Evolutionary conservation across 1,140 invertebrate species (phyloP).

Genomic region (Camponotus floridanus): DNA sequence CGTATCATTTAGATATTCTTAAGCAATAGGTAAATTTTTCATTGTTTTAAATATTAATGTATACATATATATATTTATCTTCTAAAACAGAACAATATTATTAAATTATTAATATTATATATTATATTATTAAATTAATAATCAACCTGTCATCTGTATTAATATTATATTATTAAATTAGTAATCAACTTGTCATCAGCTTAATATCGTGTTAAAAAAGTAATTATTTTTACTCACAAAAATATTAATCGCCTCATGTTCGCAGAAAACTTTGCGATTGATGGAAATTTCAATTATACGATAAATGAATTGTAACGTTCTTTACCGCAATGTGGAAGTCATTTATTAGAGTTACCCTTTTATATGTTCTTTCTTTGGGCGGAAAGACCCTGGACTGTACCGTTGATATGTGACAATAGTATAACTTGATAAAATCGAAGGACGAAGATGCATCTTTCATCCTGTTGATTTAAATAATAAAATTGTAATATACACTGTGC

Average conservation of each 20-base stretch:
- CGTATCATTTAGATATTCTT: no score
- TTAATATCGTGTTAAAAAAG: background rate
- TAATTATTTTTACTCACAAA: slow-evolving; percentile 33
- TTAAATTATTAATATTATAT: background rate
- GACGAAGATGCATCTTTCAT: background rate
- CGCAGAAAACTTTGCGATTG: background rate
- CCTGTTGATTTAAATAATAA: slow-evolving; percentile 2
- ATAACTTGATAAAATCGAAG: slow-evolving; percentile 37
- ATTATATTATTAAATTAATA: background rate
- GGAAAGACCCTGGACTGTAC: background rate
- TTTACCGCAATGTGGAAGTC: background rate
- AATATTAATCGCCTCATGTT: slow-evolving; percentile 1
- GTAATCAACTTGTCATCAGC: background rate
- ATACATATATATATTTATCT: no score
- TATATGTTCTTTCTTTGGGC: slow-evolving; percentile 11
- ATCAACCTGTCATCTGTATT: no score
- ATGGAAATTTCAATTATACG: background rate
- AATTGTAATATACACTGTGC: background rate
- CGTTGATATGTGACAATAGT: background rate
- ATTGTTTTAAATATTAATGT: no score
- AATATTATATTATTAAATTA: background rate
- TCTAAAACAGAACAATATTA: background rate
- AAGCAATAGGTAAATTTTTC: no score
- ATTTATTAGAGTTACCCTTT: background rate
- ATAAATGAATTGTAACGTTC: background rate